A percentile compares a stretch with the other conserved stretches of the same genome.
Conservation (phyloP, 2,113 vertebrate genomes). For the Corynorhinus townsendii region DNA sequence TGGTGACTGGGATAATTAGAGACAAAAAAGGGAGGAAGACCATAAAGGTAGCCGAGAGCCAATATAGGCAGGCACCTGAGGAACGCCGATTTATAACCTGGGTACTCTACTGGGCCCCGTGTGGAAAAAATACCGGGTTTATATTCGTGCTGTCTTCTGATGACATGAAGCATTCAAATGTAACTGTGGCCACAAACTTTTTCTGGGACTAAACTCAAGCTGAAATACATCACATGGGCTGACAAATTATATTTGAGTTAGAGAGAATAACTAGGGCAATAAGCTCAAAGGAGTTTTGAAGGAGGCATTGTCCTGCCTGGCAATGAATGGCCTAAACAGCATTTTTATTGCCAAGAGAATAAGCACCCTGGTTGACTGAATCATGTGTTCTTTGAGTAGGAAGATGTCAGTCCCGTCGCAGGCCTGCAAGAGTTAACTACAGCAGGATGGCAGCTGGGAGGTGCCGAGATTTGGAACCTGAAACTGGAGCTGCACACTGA, state of each 20-base stretch:
- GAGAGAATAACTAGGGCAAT: conserved; percentile 10
- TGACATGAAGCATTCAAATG: not conserved
- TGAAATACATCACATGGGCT: not conserved
- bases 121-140: not conserved
- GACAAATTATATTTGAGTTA: conserved; percentile 36
- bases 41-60: not conserved
- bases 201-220: conserved; percentile 24
- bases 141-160: not conserved
- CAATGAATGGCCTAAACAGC: not conserved
- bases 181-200: not conserved
- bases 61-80: not conserved
- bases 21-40: not conserved
- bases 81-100: not conserved
- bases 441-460: not conserved
- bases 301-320: not conserved
- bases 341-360: not conserved
- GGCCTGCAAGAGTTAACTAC: not conserved
- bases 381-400: not conserved
- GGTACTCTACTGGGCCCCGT: not conserved
- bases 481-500: not conserved
- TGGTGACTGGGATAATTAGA: not conserved
- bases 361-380: not conserved
- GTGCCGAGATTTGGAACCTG: not conserved
- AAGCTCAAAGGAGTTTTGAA: conserved; percentile 7
- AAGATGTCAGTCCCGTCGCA: not conserved